These are phyloP conservation scores for Platycercus adscitus DNA, from an alignment of 2,113 vertebrate genomes.

Conservation along the genomic window DNA sequence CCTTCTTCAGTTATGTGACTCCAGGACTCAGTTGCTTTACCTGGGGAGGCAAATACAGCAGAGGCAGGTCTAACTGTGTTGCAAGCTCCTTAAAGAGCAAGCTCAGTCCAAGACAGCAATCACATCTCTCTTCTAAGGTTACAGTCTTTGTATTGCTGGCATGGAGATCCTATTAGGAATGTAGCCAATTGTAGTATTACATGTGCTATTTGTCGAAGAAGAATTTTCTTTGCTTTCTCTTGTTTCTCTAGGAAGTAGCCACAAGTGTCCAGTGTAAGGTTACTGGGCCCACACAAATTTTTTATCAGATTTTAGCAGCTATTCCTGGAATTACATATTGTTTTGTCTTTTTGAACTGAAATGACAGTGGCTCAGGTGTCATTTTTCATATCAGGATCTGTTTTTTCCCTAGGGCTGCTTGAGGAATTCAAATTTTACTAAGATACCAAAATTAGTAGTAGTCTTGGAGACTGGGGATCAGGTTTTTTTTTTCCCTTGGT, in stretches of 20 bases:
- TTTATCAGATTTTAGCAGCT: conserved; percentile 57
- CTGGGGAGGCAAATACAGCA: conserved; percentile 1
- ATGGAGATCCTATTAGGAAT: conserved; percentile 14
- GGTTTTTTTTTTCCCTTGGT: neutral
- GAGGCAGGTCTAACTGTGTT: neutral
- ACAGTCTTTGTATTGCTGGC: conserved; percentile 12
- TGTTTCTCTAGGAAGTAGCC: conserved; percentile 63
- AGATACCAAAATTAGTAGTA: neutral
- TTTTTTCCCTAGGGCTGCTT: neutral
- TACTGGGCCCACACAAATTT: conserved; percentile 36
- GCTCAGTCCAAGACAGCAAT: conserved; percentile 10
- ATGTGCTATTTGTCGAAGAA: neutral
- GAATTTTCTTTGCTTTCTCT: conserved; percentile 65
- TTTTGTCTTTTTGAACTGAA: neutral
- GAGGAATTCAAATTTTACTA: neutral
- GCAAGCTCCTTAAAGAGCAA: neutral
- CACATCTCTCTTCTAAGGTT: conserved; percentile 50
- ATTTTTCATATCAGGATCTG: neutral
- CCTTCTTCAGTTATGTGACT: neutral
- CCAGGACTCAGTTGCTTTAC: neutral
- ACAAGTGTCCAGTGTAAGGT: conserved; percentile 45
- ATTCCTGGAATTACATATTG: conserved; percentile 55
- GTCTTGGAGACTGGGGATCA: neutral
- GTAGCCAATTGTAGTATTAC: conserved; percentile 47
- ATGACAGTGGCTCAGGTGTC: neutral